Base-by-base conservation (phyloP, 2,113 vertebrate species). In the Carassius carassius region DNA sequence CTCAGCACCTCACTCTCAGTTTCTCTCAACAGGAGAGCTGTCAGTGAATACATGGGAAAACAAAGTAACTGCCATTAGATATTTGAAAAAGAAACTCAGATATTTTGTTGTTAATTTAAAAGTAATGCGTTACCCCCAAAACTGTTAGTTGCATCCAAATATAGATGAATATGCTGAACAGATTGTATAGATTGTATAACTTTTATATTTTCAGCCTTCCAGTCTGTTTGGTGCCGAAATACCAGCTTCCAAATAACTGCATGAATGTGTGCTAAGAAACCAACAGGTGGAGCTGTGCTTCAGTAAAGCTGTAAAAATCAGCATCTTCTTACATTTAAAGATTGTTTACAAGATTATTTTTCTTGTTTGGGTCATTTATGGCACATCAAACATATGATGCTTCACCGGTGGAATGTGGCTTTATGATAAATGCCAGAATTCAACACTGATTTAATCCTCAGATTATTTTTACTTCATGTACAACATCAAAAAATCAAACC, bases 281-380 rank as follows among this genome's bases (percentile, higher is more conserved):
- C 74, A 76, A 4, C 14, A 76, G 49, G 25, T 76, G 16, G 74
- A 12, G n/a, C 49, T 25, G 73, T 76, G n/a, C 47, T 54, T 76
- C 73, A 76, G 73, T 51, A 6, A 19, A 76, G 49, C 19, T 60
- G 56, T 60, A 60, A 60, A 60, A 60, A n/a, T n/a, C 56, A 60
- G 56, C 21, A n/a, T 60, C 2, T 0, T 58, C 56, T 21, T 16
- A 76, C 47, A 54, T 29, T 3, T 75, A 23, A 17, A 76, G 49
- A 29, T 49, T 14, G 1, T 75, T 44, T 44, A n/a, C 35, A 44
- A 21, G 69, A 44, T 41, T 44, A 49, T 3, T 75, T 54, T 54
- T 76, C 49, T 5, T 74, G 44, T 74, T 13, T 25, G n/a, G 19
- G 21, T 74, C 32, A 70, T 72, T 6, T 44, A 29, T 11, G 19